Percentiles rank a stretch among this genome's conserved stretches.
Conservation (phyloP, 2,797 vertebrate genomes). For the Hoplostethus mediterraneus region DNA sequence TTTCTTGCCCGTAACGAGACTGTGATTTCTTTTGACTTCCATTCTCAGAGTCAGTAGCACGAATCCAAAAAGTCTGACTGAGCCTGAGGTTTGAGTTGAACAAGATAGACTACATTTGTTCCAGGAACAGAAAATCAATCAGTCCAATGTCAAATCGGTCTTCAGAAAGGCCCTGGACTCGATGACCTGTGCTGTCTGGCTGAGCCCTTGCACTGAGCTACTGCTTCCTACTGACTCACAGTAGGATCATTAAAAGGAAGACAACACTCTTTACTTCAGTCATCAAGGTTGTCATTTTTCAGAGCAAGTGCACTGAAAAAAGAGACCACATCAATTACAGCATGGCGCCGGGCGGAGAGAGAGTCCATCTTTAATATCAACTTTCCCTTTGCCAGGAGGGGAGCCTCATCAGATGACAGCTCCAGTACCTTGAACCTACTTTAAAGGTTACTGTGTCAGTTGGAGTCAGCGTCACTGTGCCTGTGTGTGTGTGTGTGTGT, state of each 20-base stretch:
- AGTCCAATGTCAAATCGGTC: too few relatives aligned
- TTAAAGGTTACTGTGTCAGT: conserved; percentile 68
- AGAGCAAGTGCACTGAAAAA: not conserved
- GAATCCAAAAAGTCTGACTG: too few relatives aligned
- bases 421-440: conserved; percentile 41
- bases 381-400: conserved; percentile 27
- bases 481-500: conserved; percentile 28
- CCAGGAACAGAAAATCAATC: too few relatives aligned
- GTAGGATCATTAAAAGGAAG: too few relatives aligned
- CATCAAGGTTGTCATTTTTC: not conserved
- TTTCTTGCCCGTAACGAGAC: too few relatives aligned
- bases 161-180: not conserved
- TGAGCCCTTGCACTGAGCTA: not conserved
- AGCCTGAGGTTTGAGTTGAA: too few relatives aligned
- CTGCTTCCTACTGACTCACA: too few relatives aligned
- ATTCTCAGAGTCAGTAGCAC: too few relatives aligned
- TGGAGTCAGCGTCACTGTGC: conserved; percentile 56
- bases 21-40: too few relatives aligned
- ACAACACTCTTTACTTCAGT: too few relatives aligned
- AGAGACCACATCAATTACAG: conserved; percentile 6
- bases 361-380: conserved; percentile 46
- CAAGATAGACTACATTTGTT: too few relatives aligned
- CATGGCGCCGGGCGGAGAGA: not conserved
- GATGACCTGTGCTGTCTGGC: conserved; percentile 3
- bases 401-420: conserved; percentile 31